Conservation (phyloP, 2,888 invertebrate species). For the Microdon myrmicae region DNA sequence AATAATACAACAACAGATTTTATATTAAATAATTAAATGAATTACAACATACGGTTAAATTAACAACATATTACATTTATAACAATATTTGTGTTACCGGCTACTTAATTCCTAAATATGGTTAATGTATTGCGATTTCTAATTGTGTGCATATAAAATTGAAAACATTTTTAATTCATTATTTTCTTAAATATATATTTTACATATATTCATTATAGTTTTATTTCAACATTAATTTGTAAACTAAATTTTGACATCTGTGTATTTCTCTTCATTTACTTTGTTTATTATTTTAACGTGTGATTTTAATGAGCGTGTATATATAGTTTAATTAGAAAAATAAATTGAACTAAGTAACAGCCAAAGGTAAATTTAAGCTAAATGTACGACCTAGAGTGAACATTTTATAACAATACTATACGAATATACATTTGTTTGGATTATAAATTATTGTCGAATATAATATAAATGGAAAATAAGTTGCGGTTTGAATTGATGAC, state of each 20-base stretch:
- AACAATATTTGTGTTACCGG: slow-evolving; percentile 26
- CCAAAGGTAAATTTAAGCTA: background rate
- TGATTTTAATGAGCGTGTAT: too few relatives aligned
- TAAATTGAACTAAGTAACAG: background rate
- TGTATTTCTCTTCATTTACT: too few relatives aligned
- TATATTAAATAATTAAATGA: slow-evolving; percentile 10
- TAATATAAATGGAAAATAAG: slow-evolving; percentile 55
- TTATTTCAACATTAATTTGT: slow-evolving; percentile 9
- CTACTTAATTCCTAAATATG: slow-evolving; percentile 36
- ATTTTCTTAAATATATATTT: slow-evolving; percentile 27
- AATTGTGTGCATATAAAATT: slow-evolving; percentile 52
- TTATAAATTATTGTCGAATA: too few relatives aligned
- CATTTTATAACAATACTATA: slow-evolving; percentile 54
- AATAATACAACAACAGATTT: slow-evolving; percentile 31
- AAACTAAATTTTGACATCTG: too few relatives aligned
- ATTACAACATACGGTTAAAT: slow-evolving; percentile 36
- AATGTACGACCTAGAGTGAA: background rate
- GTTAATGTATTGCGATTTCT: slow-evolving; percentile 45
- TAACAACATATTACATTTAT: slow-evolving; percentile 40
- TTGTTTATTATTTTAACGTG: too few relatives aligned
- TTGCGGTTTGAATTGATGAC: background rate
- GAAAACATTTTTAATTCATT: slow-evolving; percentile 45
- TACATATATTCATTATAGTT: slow-evolving; percentile 18
- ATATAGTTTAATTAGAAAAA: background rate
- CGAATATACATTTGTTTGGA: too few relatives aligned